These are phyloP conservation scores for Allolobophora icterica DNA, from an alignment of 2,888 invertebrate species.

Conservation along the genomic window DNA sequence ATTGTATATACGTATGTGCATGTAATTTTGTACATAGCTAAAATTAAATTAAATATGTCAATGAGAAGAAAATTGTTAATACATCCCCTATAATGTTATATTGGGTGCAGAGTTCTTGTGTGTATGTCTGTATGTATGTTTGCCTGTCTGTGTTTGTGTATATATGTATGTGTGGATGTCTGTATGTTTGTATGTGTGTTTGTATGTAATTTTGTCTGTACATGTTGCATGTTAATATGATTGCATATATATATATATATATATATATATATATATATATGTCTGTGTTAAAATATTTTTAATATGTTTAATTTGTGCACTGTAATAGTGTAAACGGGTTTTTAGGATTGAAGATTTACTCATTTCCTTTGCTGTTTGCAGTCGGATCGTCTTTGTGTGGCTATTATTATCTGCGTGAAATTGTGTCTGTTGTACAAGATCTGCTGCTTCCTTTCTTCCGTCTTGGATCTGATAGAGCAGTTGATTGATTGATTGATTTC, in stretches of 20 bases:
- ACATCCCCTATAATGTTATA: no score
- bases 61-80: no score
- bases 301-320: not conserved
- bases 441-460: not conserved
- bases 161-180: no score
- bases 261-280: not conserved
- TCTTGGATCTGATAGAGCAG: not conserved
- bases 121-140: no score
- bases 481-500: constrained; percentile 12
- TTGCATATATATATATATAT: not conserved
- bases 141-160: no score
- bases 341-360: not conserved
- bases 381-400: not conserved
- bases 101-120: no score
- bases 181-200: no score
- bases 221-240: no score
- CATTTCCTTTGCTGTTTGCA: not conserved
- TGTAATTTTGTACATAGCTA: no score
- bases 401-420: not conserved
- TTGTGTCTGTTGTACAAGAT: not conserved
- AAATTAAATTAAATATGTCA: no score
- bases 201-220: no score
- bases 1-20: no score
- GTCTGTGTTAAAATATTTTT: not conserved
- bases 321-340: not conserved